Conservation (phyloP, 2,888 invertebrate genomes). For the Lasioglossum calceatum region DNA sequence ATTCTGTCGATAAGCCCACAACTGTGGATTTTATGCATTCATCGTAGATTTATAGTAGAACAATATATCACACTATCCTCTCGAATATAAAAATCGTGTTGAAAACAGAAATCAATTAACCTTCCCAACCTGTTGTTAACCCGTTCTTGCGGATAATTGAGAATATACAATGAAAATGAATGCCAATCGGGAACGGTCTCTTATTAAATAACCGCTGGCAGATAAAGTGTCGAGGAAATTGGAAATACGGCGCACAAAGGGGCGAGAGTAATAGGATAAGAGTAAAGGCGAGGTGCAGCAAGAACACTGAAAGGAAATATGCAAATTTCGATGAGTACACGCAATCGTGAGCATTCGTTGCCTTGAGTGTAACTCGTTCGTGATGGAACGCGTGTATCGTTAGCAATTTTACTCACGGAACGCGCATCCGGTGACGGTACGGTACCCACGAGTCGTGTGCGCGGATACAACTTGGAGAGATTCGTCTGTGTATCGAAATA, state of each 20-base stretch:
- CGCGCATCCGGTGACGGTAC: constrained; percentile 54
- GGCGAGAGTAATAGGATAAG: background rate
- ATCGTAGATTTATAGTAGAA: too few species aligned
- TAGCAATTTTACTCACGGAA: constrained; percentile 62
- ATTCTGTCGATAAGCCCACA: background rate
- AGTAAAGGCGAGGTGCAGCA: background rate
- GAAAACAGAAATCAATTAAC: background rate
- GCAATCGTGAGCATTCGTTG: constrained; percentile 39
- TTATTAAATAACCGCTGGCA: background rate
- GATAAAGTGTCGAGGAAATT: constrained; percentile 2
- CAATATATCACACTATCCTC: too few species aligned
- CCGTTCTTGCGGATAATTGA: background rate
- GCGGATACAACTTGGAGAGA: constrained; percentile 28
- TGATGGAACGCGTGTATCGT: constrained; percentile 62
- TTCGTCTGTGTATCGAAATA: constrained; percentile 34
- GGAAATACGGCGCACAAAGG: background rate
- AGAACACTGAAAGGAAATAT: constrained; percentile 3
- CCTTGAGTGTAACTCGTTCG: constrained; percentile 52
- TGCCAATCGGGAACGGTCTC: background rate
- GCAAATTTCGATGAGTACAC: background rate
- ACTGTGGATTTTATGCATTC: too few species aligned
- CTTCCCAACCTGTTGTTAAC: background rate
- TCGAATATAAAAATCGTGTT: background rate
- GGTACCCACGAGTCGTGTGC: constrained; percentile 12
- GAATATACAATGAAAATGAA: background rate